Percentiles rank a stretch among this genome's conserved stretches.
phyloP scores from a whole-genome alignment of 2,113 vertebrate species.

The Helogale parvula region DNA sequence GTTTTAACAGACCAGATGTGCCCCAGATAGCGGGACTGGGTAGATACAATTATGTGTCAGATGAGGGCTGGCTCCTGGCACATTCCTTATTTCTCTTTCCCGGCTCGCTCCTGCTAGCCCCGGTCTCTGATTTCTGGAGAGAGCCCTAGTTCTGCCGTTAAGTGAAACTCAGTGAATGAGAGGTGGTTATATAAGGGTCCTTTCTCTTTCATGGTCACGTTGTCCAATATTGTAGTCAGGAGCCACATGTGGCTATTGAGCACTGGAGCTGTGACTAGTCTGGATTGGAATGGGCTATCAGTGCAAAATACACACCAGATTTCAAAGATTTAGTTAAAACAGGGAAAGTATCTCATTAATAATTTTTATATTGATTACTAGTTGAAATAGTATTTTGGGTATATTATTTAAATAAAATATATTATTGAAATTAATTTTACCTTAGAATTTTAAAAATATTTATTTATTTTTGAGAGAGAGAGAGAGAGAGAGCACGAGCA shows the following conservation, averaged over 20 bases:
- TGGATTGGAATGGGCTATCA: not conserved
- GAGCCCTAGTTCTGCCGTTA: not conserved
- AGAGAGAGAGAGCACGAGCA: too few species aligned
- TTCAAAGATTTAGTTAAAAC: not conserved
- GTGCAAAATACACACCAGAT: not conserved
- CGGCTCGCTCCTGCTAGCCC: not conserved
- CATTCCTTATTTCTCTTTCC: not conserved
- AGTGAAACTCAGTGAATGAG: not conserved
- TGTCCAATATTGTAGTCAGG: not conserved
- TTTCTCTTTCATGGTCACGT: not conserved
- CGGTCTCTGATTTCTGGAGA: not conserved
- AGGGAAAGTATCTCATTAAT: not conserved
- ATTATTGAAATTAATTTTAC: not conserved
- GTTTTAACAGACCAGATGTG: conserved; percentile 52
- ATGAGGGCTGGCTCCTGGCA: not conserved
- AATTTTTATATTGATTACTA: not conserved
- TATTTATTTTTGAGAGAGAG: too few species aligned
- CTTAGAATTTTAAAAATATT: not conserved
- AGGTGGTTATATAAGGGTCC: not conserved
- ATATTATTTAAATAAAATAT: conserved; percentile 27
- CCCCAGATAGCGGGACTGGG: not conserved
- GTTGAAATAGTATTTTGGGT: not conserved
- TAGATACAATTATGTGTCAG: not conserved
- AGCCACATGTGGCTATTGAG: not conserved
- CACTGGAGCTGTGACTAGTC: not conserved